Evolutionary conservation across 1,140 invertebrate genomes (phyloP), one percentile per base, ranked within the genome.

Genomic region (Aporrectodea caliginosa): DNA sequence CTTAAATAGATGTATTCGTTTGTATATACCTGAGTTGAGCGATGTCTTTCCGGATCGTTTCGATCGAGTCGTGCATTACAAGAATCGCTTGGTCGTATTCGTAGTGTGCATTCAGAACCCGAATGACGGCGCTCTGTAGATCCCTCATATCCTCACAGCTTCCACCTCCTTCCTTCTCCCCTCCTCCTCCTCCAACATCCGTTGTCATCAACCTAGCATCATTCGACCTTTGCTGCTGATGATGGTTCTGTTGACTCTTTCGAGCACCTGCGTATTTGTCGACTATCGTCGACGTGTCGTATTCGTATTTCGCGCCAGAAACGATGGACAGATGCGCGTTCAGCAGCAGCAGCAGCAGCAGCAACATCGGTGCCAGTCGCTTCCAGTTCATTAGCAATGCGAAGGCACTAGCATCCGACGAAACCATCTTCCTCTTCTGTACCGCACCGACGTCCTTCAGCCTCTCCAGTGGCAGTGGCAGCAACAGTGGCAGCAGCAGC

Each of bases 311-410:
- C 43, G 43, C 43, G 6, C 6, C 6, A 12, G 22, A 12, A 22
- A 58, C 43, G 6, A 58, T 58, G 43, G 22, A 12, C 6, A 6
- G 43, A 58, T 58, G 43, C 43, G 6, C 6, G 6, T 58, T 58
- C 43, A 58, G 43, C 43, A 58, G 43, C 43, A 58, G 43, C 43
- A 58, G 43, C 43, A 58, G 43, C 43, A 58, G 43, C 43, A 58
- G 43, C 43, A 58, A n/a, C n/a, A n/a, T n/a, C n/a, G n/a, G n/a
- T n/a, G n/a, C n/a, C n/a, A n/a, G n/a, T n/a, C n/a, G n/a, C n/a
- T n/a, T n/a, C n/a, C n/a, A n/a, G n/a, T n/a, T n/a, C n/a, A n/a
- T n/a, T n/a, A n/a, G n/a, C n/a, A n/a, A n/a, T n/a, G n/a, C n/a
- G n/a, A n/a, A n/a, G n/a, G n/a, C n/a, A n/a, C n/a, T n/a, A n/a